Evolutionary conservation across 2,888 invertebrate genomes (phyloP).

Genomic region (Schizaphis graminum): DNA sequence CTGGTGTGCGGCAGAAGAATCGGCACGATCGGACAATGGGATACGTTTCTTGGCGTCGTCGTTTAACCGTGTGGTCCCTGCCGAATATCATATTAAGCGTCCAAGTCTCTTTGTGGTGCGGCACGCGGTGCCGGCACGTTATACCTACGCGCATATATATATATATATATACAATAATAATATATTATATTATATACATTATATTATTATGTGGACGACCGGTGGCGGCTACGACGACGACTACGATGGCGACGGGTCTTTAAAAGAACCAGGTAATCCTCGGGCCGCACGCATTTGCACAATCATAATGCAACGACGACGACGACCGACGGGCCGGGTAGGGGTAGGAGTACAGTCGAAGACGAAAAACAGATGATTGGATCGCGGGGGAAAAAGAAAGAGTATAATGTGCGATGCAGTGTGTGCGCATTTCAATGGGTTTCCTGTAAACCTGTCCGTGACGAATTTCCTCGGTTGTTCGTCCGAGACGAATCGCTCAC

Average conservation of each 20-base stretch:
- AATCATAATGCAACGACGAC: slow-evolving; percentile 57
- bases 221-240: not conserved
- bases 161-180: not conserved
- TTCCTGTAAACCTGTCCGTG: slow-evolving; percentile 65
- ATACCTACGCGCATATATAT: not conserved
- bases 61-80: slow-evolving; percentile 53
- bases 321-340: not conserved
- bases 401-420: not conserved
- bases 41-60: slow-evolving; percentile 40
- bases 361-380: slow-evolving; percentile 17
- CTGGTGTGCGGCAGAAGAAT: slow-evolving; percentile 9
- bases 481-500: slow-evolving; percentile 62
- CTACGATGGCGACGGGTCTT: slow-evolving; percentile 20
- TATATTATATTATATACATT: not conserved
- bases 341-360: not conserved
- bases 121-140: slow-evolving; percentile 23
- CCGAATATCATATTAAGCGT: slow-evolving; percentile 2
- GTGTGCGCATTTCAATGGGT: slow-evolving; percentile 52
- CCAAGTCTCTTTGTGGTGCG: slow-evolving; percentile 28
- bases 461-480: slow-evolving; percentile 50
- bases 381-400: slow-evolving; percentile 20
- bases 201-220: slow-evolving; percentile 1
- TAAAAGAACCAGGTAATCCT: slow-evolving; percentile 55
- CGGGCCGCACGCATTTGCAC: slow-evolving; percentile 64
- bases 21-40: slow-evolving; percentile 60